Evolutionary conservation across 2,113 vertebrate genomes (phyloP).

Genomic region (Labrus mixtus): DNA sequence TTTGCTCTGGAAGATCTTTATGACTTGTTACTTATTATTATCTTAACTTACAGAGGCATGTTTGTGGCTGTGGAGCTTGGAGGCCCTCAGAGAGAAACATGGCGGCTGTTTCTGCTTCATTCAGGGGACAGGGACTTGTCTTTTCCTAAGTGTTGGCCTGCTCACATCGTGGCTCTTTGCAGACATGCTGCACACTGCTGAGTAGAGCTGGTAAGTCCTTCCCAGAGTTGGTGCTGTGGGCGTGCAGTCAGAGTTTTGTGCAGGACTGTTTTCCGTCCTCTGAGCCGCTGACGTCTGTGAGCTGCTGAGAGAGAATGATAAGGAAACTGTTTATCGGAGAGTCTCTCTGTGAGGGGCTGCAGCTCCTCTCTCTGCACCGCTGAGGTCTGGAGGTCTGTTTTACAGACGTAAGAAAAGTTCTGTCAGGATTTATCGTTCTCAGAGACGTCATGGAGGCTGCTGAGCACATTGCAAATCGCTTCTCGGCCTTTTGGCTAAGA

Average conservation of each 20-base stretch:
- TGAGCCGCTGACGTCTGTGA: conserved; percentile 4
- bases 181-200: too few relatives aligned
- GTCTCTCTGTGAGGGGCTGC: neutral
- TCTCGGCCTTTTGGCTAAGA: too few relatives aligned
- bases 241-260: neutral
- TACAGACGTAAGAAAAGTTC: neutral
- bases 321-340: conserved; percentile 25
- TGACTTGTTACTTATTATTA: too few relatives aligned
- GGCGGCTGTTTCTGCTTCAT: too few relatives aligned
- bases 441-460: neutral
- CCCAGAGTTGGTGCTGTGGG: too few relatives aligned
- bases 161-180: neutral
- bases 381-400: neutral
- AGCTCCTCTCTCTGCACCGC: neutral
- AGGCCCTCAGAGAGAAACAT: neutral
- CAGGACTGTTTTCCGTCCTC: neutral
- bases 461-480: neutral
- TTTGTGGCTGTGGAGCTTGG: neutral
- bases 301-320: conserved; percentile 30
- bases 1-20: neutral
- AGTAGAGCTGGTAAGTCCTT: neutral
- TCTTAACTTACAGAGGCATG: too few relatives aligned
- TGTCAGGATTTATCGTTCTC: neutral
- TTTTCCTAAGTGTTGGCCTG: neutral
- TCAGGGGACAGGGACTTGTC: too few relatives aligned